Evolutionary conservation across 2,113 vertebrate species (phyloP), one percentile per base, ranked within the genome.

Genomic region (Carlito syrichta): DNA sequence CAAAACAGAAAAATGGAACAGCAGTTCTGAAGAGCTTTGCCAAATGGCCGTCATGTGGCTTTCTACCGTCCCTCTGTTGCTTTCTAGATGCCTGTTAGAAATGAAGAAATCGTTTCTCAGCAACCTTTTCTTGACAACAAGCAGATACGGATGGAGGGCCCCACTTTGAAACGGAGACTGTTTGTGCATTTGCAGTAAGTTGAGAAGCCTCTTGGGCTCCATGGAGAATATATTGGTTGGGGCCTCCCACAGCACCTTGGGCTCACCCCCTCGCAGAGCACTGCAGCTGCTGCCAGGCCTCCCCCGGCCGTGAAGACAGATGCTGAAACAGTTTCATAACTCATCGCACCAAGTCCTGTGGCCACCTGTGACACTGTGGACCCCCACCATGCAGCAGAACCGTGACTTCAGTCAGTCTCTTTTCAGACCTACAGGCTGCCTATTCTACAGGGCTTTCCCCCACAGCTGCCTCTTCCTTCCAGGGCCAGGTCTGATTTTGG

Each of bases 21-120:
- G 79, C 62, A 77, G 5, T 54, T 90, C 63, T 95, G 90, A 63
- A 50, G 60, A 71, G 35, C 69, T 74, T 87, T 85, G 86, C 87
- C 84, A 68, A 82, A 83, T 43, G 62, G 40, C 56, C 10, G 3
- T 45, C 56, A 25, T 27, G 20, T 35, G 82, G n/a, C 48, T 68
- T 74, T 62, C 27, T 30, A 52, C 17, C 25, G 5, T 25, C 40
- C 40, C 20, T 56, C 60, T 78, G 50, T 52, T 11, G 48, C 62
- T 94, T 83, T 95, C 82, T 94, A 60, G 77, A 48, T 54, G 40
- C 52, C 25, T 50, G 6, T 76, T 40, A 50, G 91, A 94, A 95
- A 86, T 19, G 40, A 95, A 94, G 63, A 89, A 40, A 6, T 8
- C 2, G 25, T 38, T 94, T 92, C 62, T 45, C 77, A 40, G 50